These are phyloP conservation scores for Danio kyathit DNA, from an alignment of 2,797 vertebrate species.

Conservation along the genomic window DNA sequence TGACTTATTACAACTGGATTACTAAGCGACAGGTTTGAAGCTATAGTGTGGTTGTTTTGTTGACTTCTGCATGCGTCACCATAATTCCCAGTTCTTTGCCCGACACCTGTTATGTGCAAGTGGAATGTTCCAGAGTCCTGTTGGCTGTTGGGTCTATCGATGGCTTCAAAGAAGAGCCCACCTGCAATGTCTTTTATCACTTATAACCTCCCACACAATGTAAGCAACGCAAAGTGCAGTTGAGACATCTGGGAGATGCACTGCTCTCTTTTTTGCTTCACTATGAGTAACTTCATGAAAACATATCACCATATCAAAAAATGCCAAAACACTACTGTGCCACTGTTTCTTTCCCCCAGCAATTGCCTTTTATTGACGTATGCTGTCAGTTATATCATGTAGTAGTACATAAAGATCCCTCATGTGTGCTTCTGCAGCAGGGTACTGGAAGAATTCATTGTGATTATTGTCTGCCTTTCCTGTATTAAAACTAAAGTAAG, in stretches of 20 bases:
- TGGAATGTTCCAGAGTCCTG: conserved; percentile 74
- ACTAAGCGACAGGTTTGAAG: background rate
- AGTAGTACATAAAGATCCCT: conserved; percentile 5
- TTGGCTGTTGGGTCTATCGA: conserved; percentile 71
- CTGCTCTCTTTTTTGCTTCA: background rate
- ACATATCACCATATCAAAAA: conserved; percentile 36
- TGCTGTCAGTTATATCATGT: conserved; percentile 11
- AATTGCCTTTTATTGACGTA: conserved; percentile 4
- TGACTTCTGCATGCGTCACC: background rate
- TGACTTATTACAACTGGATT: no score
- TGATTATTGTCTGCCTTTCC: background rate
- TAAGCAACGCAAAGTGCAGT: conserved; percentile 60
- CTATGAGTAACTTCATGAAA: conserved; percentile 30
- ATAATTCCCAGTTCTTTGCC: conserved; percentile 9
- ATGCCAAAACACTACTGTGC: conserved; percentile 15
- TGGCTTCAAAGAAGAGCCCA: conserved; percentile 81
- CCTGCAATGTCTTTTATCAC: conserved; percentile 83
- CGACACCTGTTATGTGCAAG: conserved; percentile 68
- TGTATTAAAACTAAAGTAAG: background rate
- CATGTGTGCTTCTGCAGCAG: background rate
- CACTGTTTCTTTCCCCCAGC: conserved; percentile 4
- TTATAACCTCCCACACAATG: conserved; percentile 70
- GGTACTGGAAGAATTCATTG: background rate
- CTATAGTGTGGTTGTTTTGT: conserved; percentile 5
- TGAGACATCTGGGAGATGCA: conserved; percentile 37